Base-by-base conservation (phyloP, 1,140 invertebrate genomes). In the Hyles euphorbiae region DNA sequence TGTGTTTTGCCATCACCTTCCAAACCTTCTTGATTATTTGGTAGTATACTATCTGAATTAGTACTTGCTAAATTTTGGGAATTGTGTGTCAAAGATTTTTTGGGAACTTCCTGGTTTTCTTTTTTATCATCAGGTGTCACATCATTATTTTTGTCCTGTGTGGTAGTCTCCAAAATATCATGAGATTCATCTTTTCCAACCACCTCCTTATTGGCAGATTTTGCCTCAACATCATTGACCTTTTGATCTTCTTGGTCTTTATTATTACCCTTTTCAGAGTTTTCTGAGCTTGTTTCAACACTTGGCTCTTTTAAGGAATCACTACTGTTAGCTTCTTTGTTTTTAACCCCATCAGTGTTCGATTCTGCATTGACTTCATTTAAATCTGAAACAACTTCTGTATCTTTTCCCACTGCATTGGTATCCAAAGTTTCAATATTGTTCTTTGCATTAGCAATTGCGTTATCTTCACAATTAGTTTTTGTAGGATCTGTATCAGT, bases 21-120 rank as follows among this genome's bases (percentile, higher is more conserved):
- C 22, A 53, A 47, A n/a, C 60, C 81, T 69, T 88, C 85, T 65
- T 78, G 85, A 68, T 88, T 88, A 59, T 79, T 81, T 46, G 85
- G 83, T 47, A 88, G 63, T 49, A 68, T 53, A 22, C 75, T 68
- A 63, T 81, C 81, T 47, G 36, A 40, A 40, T 40, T 40, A 5
- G 36, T 40, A 5, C 4, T 5, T 40, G 36, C 67, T 22, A 22
- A 22, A 22, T 22, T 22, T 64, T 40, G 63, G 8, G 8, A 5
- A 48, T n/a, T 48, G n/a, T n/a, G 5, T 2, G 46, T 40, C 36
- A 40, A 5, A 40, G 36, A 40, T 40, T 5, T 40, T 5, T 5
- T 40, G 1, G 8, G 5, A 40, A 8, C 8, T 40, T 40, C 36
- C 36, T 40, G 36, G 36, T 40, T 40, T 40, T 40, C 36, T 5